Evolutionary conservation across 2,113 vertebrate genomes (phyloP), one percentile per base, ranked within the genome.

Genomic region (Hypocryptadius cinnamomeus): DNA sequence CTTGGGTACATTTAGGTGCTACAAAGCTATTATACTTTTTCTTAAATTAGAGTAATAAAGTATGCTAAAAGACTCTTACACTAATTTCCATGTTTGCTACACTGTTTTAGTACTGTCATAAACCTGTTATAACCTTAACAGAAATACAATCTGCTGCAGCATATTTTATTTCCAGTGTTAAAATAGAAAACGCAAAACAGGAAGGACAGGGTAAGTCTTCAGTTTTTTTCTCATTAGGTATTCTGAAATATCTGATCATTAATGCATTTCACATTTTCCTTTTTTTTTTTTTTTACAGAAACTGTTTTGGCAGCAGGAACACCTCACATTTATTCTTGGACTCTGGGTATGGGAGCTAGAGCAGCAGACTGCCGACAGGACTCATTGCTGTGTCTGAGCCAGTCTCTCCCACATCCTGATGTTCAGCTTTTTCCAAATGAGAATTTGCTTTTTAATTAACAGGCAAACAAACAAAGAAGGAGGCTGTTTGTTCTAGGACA

Each of bases 51-150:
- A 94, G 79, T 44, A 28, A 88, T 95, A 96, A 96, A 96, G 77
- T 94, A 90, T 73, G 59, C 74, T 92, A 73, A 61, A 94, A 95
- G 47, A 81, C 4, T 50, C 44, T 90, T 87, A 95, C 82, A 84
- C 70, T 96, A 91, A 97, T 97, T 96, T 96, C 85, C 86, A 86
- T 85, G 80, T 96, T 94, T 94, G 91, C 89, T 69, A 85, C 86
- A 94, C 72, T n/a, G 25, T 95, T 97, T 98, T 97, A 98, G 73
- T 86, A 73, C 82, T 73, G 57, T 89, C 94, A 92, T 98, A 97
- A 97, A 97, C 82, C 91, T 96, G 91, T 84, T 97, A 93, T 15
- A 65, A 60, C 57, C 96, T 92, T 92, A 96, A 95, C 82, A 97
- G 96, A 98, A 97, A 97, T 97, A 96, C 47, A 93, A 63, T 95